Base-by-base conservation (phyloP, 2,888 invertebrate genomes). In the Nesidiocoris tenuis region DNA sequence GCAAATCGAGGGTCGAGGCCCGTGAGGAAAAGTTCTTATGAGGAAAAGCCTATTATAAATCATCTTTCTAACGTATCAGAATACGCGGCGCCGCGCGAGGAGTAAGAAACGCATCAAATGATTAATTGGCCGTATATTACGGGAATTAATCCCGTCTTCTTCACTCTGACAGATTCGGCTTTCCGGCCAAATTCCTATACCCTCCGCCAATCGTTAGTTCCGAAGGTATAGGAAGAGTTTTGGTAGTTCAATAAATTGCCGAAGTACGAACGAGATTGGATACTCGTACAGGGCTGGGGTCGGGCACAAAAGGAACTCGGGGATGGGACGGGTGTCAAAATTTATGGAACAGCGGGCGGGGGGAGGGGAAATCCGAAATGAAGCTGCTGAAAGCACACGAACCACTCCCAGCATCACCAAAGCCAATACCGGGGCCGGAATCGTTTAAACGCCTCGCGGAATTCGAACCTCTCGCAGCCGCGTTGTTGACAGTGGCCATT, bases 401-500 rank as follows among this genome's bases (percentile, higher is more conserved):
- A 12, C 39, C 39, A 39, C 39, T n/a, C n/a, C 39, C 39, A 39
- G 39, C 12, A 12, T 39, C 39, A 39, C 3, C 39, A 39, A 3
- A 39, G 39, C 39, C 39, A 39, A 39, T 39, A 39, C 65, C 19
- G 25, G 25, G 12, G 39, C 39, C 17, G 25, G 56, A 67, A 56
- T 67, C 54, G 67, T 56, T 54, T 54, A 66, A 55, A 19, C 55
- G 5, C 66, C 22, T 39, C 39, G 21, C 56, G n/a, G 67, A 55
- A 67, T 67, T 22, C 56, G 21, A 66, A 22, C 67, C 65, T 65
- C 65, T 18, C 39, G 39, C 39, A 39, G 12, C 39, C 39, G 39
- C 39, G 22, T 67, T 67, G 67, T 67, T 67, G 67, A 67, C 67
- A 67, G 67, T 67, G 67, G 67, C 67, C 55, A 55, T 66, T 55